Evolutionary conservation across 2,888 invertebrate genomes (phyloP).

Genomic region (Tuta absoluta): DNA sequence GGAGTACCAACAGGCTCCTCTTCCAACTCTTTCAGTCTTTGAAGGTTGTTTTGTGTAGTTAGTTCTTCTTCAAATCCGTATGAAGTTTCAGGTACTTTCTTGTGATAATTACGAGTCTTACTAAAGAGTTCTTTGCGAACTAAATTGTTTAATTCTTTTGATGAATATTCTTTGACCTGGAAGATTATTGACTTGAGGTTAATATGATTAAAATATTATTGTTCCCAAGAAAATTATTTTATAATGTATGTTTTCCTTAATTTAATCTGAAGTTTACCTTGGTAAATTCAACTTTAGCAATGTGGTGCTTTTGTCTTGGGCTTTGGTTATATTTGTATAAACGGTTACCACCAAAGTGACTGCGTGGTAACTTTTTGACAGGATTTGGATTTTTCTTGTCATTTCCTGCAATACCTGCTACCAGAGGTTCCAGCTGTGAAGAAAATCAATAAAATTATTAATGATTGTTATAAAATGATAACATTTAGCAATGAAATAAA

Average conservation of each 20-base stretch:
- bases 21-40: slow-evolving; percentile 63
- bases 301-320: slow-evolving; percentile 89
- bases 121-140: slow-evolving; percentile 56
- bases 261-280: slow-evolving; percentile 80
- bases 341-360: slow-evolving; percentile 87
- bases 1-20: slow-evolving; percentile 70
- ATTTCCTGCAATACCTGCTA: slow-evolving; percentile 83
- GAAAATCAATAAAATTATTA: not conserved
- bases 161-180: slow-evolving; percentile 70
- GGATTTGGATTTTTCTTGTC: slow-evolving; percentile 79
- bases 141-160: slow-evolving; percentile 67
- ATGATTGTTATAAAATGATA: not conserved
- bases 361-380: slow-evolving; percentile 89
- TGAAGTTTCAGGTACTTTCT: slow-evolving; percentile 6
- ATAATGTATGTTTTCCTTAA: too few relatives aligned
- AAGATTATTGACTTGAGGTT: slow-evolving; percentile 33
- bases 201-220: too few relatives aligned
- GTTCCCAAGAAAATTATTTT: not conserved
- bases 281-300: slow-evolving; percentile 91
- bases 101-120: slow-evolving; percentile 28
- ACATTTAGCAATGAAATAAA: slow-evolving; percentile 6
- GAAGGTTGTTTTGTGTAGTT: slow-evolving; percentile 53
- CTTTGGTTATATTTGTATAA: slow-evolving; percentile 91
- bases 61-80: slow-evolving; percentile 15
- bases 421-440: slow-evolving; percentile 89